Conservation (phyloP, 2,888 invertebrate species). For the Nemotelus nigrinus region DNA sequence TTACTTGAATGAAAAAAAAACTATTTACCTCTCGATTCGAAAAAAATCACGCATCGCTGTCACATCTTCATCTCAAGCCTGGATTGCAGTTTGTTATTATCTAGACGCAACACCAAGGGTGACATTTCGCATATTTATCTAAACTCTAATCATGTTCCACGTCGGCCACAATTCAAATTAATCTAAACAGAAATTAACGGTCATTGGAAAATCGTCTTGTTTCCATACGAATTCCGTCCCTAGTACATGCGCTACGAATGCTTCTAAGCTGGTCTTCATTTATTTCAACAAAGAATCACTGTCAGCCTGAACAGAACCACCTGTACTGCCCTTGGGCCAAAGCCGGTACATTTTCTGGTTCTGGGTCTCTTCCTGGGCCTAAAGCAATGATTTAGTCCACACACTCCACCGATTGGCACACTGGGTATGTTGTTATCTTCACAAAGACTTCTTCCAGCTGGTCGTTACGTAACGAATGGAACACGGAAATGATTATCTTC, state of each 20-base stretch:
- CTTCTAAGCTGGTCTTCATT: neutral
- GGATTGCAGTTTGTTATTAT: neutral
- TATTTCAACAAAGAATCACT: neutral
- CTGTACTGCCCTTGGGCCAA: neutral
- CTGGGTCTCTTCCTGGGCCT: no score
- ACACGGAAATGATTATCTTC: conserved; percentile 10
- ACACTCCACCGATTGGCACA: no score
- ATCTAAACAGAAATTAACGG: neutral
- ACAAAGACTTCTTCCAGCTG: no score
- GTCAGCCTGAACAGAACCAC: neutral
- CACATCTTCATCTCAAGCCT: neutral
- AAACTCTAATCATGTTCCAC: neutral
- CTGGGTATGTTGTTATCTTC: no score
- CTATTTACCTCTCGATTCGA: no score
- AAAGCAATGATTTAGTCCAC: no score
- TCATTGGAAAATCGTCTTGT: neutral
- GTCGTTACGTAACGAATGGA: neutral
- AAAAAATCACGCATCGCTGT: no score
- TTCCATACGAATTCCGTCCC: neutral
- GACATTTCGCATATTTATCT: neutral
- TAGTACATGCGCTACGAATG: neutral
- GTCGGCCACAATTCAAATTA: neutral
- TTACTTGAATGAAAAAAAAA: no score
- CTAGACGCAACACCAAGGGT: neutral
- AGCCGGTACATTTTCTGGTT: no score